These are phyloP conservation scores for Aleiodes sp. DNA, from an alignment of 1,140 invertebrate genomes.

Conservation along the genomic window DNA sequence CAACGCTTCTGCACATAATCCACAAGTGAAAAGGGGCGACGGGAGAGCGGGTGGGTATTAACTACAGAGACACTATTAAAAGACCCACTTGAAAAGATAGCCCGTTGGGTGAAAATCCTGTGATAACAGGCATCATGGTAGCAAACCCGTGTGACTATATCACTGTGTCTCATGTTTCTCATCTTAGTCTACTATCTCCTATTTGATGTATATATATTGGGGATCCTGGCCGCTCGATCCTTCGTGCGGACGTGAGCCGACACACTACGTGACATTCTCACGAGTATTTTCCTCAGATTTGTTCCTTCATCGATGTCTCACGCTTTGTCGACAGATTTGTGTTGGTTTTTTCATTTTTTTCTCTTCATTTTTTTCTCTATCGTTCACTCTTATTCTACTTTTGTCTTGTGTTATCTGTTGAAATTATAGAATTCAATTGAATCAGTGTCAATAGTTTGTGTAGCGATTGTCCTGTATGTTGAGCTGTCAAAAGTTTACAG, in stretches of 20 bases:
- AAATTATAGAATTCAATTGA: no score
- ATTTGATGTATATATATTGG: constrained; percentile 10
- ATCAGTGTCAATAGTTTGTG: no score
- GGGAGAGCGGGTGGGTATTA: background rate
- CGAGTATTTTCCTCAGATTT: constrained; percentile 35
- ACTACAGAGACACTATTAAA: background rate
- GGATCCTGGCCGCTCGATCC: constrained; percentile 22
- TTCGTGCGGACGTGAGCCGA: constrained; percentile 33
- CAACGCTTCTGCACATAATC: background rate
- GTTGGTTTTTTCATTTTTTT: constrained; percentile 18
- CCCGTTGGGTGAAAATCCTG: constrained; percentile 24
- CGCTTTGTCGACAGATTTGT: constrained; percentile 27
- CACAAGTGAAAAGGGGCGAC: background rate
- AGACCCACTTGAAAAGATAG: constrained; percentile 26
- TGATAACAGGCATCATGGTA: constrained; percentile 18
- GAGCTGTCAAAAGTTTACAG: no score
- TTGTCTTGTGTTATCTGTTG: no score
- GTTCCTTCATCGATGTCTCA: constrained; percentile 30
- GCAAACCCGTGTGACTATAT: constrained; percentile 3
- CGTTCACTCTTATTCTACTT: no score
- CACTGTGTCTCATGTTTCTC: constrained; percentile 11
- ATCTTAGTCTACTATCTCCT: constrained; percentile 1
- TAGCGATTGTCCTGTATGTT: no score
- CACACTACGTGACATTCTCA: constrained; percentile 32
- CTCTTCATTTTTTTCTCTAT: background rate